Evolutionary conservation across 2,113 vertebrate genomes (phyloP).

Genomic region (Balaeniceps rex): DNA sequence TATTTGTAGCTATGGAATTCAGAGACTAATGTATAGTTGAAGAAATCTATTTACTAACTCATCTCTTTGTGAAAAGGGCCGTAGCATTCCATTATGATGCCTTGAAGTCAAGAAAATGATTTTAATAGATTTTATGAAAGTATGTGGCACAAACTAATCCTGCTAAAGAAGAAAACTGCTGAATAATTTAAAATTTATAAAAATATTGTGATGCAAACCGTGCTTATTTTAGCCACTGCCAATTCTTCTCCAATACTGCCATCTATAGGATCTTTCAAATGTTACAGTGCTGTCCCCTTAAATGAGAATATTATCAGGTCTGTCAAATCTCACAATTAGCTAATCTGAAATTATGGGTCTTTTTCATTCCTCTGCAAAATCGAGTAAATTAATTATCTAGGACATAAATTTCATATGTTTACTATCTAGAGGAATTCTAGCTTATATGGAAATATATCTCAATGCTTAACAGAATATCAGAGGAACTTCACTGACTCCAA

Average conservation of each 20-base stretch:
- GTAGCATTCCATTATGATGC: neutral
- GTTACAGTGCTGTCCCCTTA: neutral
- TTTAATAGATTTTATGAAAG: neutral
- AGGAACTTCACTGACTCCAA: neutral
- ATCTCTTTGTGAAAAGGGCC: neutral
- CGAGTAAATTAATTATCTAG: neutral
- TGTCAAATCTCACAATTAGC: neutral
- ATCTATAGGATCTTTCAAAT: neutral
- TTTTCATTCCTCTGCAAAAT: neutral
- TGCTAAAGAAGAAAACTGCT: neutral
- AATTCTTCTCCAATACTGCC: slow-evolving; percentile 32
- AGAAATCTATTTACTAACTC: neutral
- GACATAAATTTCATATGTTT: neutral
- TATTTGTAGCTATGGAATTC: neutral
- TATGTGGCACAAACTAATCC: neutral
- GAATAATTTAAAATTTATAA: neutral
- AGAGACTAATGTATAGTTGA: neutral
- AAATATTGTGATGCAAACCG: neutral
- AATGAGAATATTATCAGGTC: neutral
- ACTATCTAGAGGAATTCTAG: neutral
- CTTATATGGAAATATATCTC: neutral
- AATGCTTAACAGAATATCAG: neutral
- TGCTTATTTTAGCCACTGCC: neutral
- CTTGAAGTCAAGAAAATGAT: neutral
- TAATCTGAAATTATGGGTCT: neutral